phyloP scores from a whole-genome alignment of 1,140 invertebrate genomes.

The Pseudomyrmex flavicornis region DNA sequence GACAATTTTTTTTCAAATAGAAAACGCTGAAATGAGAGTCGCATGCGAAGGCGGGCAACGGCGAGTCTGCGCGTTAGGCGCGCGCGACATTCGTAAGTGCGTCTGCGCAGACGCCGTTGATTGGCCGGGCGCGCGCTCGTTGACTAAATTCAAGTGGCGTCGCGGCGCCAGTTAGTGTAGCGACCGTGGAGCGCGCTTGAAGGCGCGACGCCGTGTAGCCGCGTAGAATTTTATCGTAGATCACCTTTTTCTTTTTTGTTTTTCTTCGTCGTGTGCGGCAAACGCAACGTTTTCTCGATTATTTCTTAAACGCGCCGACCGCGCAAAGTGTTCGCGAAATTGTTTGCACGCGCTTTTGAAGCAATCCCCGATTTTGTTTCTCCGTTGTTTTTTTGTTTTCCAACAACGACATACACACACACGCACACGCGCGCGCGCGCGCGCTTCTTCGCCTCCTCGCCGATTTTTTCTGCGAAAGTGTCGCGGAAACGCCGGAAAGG shows the following conservation, averaged over 20 bases:
- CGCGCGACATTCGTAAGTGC: background rate
- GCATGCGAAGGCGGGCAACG: background rate
- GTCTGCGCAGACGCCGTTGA: slow-evolving; percentile 33
- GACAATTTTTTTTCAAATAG: background rate
- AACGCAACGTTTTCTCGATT: background rate
- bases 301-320: background rate
- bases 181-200: slow-evolving; percentile 75
- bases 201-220: slow-evolving; percentile 73
- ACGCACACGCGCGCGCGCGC: background rate
- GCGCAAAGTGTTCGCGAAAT: slow-evolving; percentile 11
- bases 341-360: slow-evolving; percentile 1
- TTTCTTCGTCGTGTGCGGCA: too few relatives aligned
- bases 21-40: background rate
- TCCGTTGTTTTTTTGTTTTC: background rate
- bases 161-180: slow-evolving; percentile 77
- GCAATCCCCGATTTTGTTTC: background rate
- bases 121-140: slow-evolving; percentile 61
- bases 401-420: background rate
- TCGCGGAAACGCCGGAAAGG: background rate
- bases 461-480: background rate
- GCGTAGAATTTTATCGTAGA: slow-evolving; percentile 72
- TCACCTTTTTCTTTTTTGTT: slow-evolving; percentile 58
- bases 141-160: slow-evolving; percentile 71
- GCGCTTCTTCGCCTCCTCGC: background rate
- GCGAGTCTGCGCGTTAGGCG: background rate